These are phyloP conservation scores for Poecilobothrus nobilitatus DNA, from an alignment of 2,888 invertebrate species.

Conservation along the genomic window DNA sequence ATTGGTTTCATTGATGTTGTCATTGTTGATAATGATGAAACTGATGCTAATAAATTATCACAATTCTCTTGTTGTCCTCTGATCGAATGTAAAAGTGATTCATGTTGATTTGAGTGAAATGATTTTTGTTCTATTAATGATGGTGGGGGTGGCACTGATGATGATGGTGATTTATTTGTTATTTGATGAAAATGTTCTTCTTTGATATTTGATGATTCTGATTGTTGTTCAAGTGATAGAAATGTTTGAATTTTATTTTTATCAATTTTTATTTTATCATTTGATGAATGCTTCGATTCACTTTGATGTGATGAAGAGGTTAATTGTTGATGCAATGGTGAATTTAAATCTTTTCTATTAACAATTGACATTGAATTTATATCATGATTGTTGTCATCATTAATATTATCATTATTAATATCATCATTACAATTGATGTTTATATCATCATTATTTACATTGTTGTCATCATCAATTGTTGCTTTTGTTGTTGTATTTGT, in stretches of 20 bases:
- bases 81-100: not conserved
- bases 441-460: not conserved
- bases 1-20: conserved; percentile 10
- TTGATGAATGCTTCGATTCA: conserved; percentile 24
- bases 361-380: conserved; percentile 14
- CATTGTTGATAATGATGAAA: conserved; percentile 1
- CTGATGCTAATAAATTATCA: conserved; percentile 4
- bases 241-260: conserved; percentile 26
- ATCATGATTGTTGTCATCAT: conserved; percentile 13
- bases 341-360: conserved; percentile 14
- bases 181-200: not conserved
- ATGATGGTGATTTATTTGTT: conserved; percentile 7
- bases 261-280: conserved; percentile 15
- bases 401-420: not conserved
- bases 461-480: not conserved
- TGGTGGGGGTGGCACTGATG: conserved; percentile 19
- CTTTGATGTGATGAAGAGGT: conserved; percentile 15
- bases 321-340: conserved; percentile 18
- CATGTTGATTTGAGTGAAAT: not conserved
- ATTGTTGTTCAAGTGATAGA: conserved; percentile 23
- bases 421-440: not conserved
- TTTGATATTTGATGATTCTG: conserved; percentile 19
- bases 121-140: conserved; percentile 17
- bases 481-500: not conserved
- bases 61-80: not conserved